Evolutionary conservation across 1,140 invertebrate species (phyloP).

Genomic region (Drosophila bocqueti): DNA sequence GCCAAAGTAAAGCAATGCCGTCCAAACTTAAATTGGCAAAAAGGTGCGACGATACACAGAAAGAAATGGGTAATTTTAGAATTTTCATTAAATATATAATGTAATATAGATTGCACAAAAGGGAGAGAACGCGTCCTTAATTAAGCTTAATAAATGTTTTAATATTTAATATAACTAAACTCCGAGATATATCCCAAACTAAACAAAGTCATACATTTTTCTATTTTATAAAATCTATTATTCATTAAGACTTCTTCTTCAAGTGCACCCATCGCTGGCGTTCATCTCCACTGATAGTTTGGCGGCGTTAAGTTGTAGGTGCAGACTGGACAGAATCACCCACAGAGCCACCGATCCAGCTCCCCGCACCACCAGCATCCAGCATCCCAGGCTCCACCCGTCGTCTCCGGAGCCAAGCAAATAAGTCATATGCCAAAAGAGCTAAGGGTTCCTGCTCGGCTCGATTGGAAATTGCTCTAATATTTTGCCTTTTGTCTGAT

Average conservation of each 20-base stretch:
- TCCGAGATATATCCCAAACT: too few species aligned
- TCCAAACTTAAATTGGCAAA: conserved; percentile 70
- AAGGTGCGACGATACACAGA: conserved; percentile 48
- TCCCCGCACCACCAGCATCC: conserved; percentile 14
- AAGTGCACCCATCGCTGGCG: conserved; percentile 22
- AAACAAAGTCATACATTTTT: neutral
- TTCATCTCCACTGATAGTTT: conserved; percentile 56
- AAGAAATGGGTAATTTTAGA: neutral
- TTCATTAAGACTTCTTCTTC: neutral
- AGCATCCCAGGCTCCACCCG: conserved; percentile 9
- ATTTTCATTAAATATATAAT: neutral
- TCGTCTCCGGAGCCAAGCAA: conserved; percentile 48
- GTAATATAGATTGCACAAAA: too few species aligned
- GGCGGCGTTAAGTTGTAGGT: conserved; percentile 79
- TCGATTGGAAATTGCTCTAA: conserved; percentile 79
- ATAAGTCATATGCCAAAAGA: conserved; percentile 76
- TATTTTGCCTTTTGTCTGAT: conserved; percentile 77
- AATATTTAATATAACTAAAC: neutral
- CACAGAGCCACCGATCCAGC: conserved; percentile 33
- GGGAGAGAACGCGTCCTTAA: too few species aligned
- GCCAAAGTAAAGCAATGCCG: conserved; percentile 41
- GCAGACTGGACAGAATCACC: conserved; percentile 72
- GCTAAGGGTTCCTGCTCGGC: conserved; percentile 34
- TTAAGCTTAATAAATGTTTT: too few species aligned
- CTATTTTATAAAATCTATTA: too few species aligned